Conservation (phyloP, 2,888 invertebrate species). For the Dicyrtoma fusca region DNA sequence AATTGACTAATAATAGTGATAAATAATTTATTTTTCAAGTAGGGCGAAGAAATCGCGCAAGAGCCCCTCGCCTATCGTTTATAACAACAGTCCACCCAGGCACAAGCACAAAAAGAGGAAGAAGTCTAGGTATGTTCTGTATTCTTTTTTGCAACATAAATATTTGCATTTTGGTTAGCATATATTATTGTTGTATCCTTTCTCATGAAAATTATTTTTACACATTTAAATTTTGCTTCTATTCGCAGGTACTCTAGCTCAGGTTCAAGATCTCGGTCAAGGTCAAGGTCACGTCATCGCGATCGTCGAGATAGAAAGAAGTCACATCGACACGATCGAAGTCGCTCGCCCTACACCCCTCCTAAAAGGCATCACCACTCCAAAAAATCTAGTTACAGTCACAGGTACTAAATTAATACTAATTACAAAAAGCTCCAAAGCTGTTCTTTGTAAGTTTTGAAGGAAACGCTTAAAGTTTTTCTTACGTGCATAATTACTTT, state of each 20-base stretch:
- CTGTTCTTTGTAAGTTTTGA: too few relatives aligned
- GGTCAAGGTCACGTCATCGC: slow-evolving; percentile 56
- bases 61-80: slow-evolving; percentile 54
- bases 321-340: slow-evolving; percentile 29
- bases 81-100: slow-evolving; percentile 58
- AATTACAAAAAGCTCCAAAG: background rate
- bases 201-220: background rate
- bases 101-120: slow-evolving; percentile 59
- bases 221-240: slow-evolving; percentile 16
- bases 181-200: background rate
- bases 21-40: too few relatives aligned
- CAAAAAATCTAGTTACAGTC: slow-evolving; percentile 32
- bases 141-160: background rate
- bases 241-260: slow-evolving; percentile 54
- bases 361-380: slow-evolving; percentile 45
- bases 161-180: slow-evolving; percentile 2
- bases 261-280: slow-evolving; percentile 57
- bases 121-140: slow-evolving; percentile 57
- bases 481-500: too few relatives aligned
- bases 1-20: too few relatives aligned
- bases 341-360: slow-evolving; percentile 43
- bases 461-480: too few relatives aligned
- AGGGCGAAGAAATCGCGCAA: slow-evolving; percentile 47
- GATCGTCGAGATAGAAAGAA: slow-evolving; percentile 35
- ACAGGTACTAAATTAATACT: slow-evolving; percentile 20